These are phyloP conservation scores for Camelus dromedarius DNA, from an alignment of 2,113 vertebrate genomes.

Conservation along the genomic window DNA sequence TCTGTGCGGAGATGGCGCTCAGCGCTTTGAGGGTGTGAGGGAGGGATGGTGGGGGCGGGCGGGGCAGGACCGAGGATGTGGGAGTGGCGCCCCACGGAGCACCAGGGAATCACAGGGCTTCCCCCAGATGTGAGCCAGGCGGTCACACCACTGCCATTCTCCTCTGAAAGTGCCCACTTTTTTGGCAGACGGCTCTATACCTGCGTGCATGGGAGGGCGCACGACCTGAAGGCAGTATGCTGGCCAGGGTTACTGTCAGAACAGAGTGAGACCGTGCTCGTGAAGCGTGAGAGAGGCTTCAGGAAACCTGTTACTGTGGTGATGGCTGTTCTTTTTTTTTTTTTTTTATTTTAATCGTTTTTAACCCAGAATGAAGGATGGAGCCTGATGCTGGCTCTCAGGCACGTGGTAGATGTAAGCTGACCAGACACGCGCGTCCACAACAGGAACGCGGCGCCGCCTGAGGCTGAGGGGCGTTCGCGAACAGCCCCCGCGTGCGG, in stretches of 20 bases:
- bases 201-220: not conserved
- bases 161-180: rapidly evolving
- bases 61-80: too few species aligned
- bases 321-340: not conserved
- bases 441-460: rapidly evolving
- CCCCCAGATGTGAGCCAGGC: rapidly evolving
- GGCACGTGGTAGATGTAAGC: not conserved
- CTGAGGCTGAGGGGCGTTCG: rapidly evolving
- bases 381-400: not conserved
- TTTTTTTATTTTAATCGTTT: not conserved
- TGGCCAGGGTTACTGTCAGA: too few species aligned
- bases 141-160: rapidly evolving
- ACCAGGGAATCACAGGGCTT: rapidly evolving
- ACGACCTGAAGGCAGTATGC: rapidly evolving
- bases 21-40: not conserved
- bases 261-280: not conserved
- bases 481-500: not conserved
- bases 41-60: too few species aligned
- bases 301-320: not conserved
- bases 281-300: not conserved
- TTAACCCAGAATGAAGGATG: not conserved
- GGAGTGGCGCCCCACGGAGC: not conserved
- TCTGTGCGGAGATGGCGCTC: not conserved
- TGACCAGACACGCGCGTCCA: not conserved
- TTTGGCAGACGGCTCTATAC: rapidly evolving